Evolutionary conservation across 2,888 invertebrate species (phyloP).

Genomic region (Rhagophthalmus giganteus): DNA sequence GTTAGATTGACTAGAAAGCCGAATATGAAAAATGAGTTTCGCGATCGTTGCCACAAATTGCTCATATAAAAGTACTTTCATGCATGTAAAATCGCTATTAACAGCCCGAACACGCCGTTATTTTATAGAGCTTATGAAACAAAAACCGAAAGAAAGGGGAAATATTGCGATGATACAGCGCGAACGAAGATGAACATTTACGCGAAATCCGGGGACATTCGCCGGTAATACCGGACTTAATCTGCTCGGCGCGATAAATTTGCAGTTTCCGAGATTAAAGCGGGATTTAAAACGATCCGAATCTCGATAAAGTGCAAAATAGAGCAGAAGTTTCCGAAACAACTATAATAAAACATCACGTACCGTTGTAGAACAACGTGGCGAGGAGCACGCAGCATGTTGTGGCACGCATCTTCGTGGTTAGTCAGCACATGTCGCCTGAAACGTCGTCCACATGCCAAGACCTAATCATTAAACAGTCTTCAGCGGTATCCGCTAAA

Average conservation of each 20-base stretch:
- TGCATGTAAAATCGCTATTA: conserved; percentile 18
- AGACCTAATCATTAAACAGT: conserved; percentile 28
- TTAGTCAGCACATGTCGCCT: conserved; percentile 35
- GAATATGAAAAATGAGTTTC: conserved; percentile 10
- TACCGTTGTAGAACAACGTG: conserved; percentile 46
- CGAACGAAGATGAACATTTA: conserved; percentile 27
- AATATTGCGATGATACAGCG: conserved; percentile 11
- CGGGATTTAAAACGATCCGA: conserved; percentile 25
- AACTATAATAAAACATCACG: conserved; percentile 36
- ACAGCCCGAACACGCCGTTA: conserved; percentile 2
- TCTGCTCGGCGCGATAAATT: conserved; percentile 36
- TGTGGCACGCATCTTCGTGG: conserved; percentile 44
- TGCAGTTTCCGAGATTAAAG: conserved; percentile 37
- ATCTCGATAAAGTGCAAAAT: conserved; percentile 17
- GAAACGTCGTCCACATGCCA: conserved; percentile 34
- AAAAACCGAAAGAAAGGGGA: conserved; percentile 6
- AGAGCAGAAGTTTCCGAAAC: conserved; percentile 10
- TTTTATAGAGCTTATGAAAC: not conserved
- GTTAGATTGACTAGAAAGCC: too few species aligned
- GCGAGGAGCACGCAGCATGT: conserved; percentile 44
- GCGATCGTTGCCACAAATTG: conserved; percentile 13
- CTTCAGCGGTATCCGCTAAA: conserved; percentile 18
- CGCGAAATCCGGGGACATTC: conserved; percentile 30
- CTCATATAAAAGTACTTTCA: conserved; percentile 5
- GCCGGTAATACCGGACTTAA: conserved; percentile 33